These are phyloP conservation scores for Cottus gobio DNA, from an alignment of 2,113 vertebrate species.

Conservation along the genomic window DNA sequence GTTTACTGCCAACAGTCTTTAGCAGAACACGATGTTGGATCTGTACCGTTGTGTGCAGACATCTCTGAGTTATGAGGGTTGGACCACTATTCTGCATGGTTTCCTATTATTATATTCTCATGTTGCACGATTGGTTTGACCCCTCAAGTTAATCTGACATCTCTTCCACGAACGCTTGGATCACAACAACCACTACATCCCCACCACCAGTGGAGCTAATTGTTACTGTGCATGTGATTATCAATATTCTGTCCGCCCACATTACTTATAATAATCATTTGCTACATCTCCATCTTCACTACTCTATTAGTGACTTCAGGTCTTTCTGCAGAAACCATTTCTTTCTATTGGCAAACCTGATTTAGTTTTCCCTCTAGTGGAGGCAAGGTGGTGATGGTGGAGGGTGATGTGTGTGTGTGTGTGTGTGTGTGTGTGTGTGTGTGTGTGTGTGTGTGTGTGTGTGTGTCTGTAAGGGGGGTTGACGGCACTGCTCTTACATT, in stretches of 20 bases:
- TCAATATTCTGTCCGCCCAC: not conserved
- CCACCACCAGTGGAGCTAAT: not conserved
- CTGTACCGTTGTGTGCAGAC: not conserved
- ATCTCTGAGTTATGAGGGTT: not conserved
- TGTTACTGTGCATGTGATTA: not conserved
- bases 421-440: no score
- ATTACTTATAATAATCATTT: conserved; percentile 11
- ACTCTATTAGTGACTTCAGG: conserved; percentile 25
- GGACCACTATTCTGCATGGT: not conserved
- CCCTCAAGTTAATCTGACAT: not conserved
- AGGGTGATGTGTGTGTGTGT: not conserved
- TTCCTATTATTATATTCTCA: not conserved
- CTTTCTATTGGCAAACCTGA: conserved; percentile 40
- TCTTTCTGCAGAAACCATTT: conserved; percentile 21
- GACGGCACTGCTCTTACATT: conserved; percentile 66
- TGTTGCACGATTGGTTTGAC: not conserved
- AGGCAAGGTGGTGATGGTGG: conserved; percentile 15
- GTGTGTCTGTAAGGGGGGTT: conserved; percentile 24
- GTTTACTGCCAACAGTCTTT: not conserved
- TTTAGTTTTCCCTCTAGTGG: conserved; percentile 42
- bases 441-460: conserved; percentile 10
- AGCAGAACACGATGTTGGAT: not conserved
- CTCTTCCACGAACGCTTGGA: not conserved
- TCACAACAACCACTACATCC: not conserved
- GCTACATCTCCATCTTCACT: conserved; percentile 7